These are phyloP conservation scores for Solenopsis fugax DNA, from an alignment of 1,140 invertebrate genomes.

Conservation along the genomic window DNA sequence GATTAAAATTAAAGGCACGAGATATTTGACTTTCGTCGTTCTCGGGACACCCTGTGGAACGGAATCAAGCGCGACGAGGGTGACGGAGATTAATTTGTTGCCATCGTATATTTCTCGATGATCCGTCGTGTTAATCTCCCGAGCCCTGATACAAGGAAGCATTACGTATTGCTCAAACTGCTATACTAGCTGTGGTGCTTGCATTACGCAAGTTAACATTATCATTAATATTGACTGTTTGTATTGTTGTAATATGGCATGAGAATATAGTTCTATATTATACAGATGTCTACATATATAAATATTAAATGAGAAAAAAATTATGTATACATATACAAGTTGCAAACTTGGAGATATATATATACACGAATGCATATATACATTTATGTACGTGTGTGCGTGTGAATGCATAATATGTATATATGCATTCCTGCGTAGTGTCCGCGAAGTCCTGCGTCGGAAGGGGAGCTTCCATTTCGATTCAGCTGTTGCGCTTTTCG, in stretches of 20 bases:
- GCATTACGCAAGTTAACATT: conserved; percentile 57
- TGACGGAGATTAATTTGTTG: conserved; percentile 49
- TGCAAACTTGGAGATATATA: conserved; percentile 32
- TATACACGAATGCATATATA: conserved; percentile 40
- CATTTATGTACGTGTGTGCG: conserved; percentile 14
- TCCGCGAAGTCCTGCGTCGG: conserved; percentile 8
- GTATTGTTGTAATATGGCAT: conserved; percentile 79
- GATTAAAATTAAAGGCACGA: too few species aligned
- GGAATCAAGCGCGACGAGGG: conserved; percentile 47
- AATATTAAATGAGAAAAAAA: conserved; percentile 34
- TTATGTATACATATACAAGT: conserved; percentile 49
- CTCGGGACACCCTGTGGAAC: conserved; percentile 41
- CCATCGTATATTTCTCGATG: neutral
- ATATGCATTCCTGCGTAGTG: conserved; percentile 46
- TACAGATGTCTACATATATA: conserved; percentile 50
- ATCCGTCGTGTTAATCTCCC: conserved; percentile 48
- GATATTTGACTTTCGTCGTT: neutral
- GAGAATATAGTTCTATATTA: conserved; percentile 71
- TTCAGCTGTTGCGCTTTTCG: neutral
- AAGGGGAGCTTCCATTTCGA: neutral
- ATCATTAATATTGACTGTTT: conserved; percentile 76
- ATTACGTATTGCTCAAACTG: conserved; percentile 72
- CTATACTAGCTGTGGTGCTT: conserved; percentile 64
- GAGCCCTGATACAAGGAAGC: conserved; percentile 39
- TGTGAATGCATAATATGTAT: conserved; percentile 45